Base-by-base conservation (phyloP, 2,113 vertebrate species). In the Oncorhynchus masou region DNA sequence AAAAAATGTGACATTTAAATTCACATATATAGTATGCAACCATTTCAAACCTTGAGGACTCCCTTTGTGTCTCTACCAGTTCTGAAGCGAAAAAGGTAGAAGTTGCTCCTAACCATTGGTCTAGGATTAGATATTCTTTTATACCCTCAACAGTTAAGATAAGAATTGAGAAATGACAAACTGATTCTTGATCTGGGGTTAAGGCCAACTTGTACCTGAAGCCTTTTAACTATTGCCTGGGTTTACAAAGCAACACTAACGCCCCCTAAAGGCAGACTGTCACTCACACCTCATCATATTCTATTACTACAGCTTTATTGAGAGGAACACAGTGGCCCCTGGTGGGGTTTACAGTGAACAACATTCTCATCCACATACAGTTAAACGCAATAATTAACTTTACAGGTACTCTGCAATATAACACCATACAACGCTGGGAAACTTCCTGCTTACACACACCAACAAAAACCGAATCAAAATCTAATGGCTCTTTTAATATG, bases 181-280 rank as follows among this genome's bases (percentile, higher is more conserved):
- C 70, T 66, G 57, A 29, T 67, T 2, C 51, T 68, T 34, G 20
- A 69, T 76, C 48, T 76, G 70, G 39, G 39, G 9, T 45, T 45
- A 45, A 12, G 39, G 39, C 39, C 39, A 66, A 75, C 68, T 19
- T 8, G 24, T 31, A 24, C 24, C 27, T 59, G 49, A 34, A 73
- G 22, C 5, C 34, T 22, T 45, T 22, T 45, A 65, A 74, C 68
- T 68, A 68, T 6, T 7, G 16, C 9, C n/a, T 54, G 2, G 62
- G 39, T 39, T 48, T 57, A 68, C 15, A 29, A 69, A 85, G 62
- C 68, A 64, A 81, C 83, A 75, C 78, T 84, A 84, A 77, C 74
- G 84, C 86, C 88, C 82, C 71, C 88, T 91, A 81, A 73, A 89
- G 88, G 77, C 75, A 13, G 70, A 39, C 34, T 79, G 20, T 25